A percentile compares a stretch with the other conserved stretches of the same genome.
Evolutionary conservation across 1,140 invertebrate genomes (phyloP).

Genomic region (Mamestra configurata): DNA sequence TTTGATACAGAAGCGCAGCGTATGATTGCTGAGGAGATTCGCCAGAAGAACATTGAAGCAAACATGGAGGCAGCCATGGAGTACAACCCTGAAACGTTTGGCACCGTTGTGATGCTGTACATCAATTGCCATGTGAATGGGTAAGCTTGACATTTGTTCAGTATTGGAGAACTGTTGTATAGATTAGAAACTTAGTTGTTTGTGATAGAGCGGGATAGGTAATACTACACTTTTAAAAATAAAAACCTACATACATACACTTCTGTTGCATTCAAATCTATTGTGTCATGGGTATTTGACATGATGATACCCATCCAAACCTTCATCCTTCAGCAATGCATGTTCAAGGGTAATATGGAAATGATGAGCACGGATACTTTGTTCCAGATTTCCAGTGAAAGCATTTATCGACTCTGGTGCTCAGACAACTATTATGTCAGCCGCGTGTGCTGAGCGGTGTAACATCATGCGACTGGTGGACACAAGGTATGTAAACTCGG

Average conservation of each 20-base stretch:
- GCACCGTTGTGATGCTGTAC: constrained; percentile 98
- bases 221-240: too few species aligned
- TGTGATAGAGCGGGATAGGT: too few species aligned
- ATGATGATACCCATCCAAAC: too few species aligned
- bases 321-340: neutral
- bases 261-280: too few species aligned
- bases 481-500: constrained; percentile 85
- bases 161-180: neutral
- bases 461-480: constrained; percentile 99
- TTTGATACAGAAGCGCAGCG: constrained; percentile 98
- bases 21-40: constrained; percentile 98
- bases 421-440: constrained; percentile 98
- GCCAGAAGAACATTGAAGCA: constrained; percentile 98
- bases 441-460: constrained; percentile 96
- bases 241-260: too few species aligned
- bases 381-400: constrained; percentile 93
- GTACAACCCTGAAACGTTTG: constrained; percentile 99
- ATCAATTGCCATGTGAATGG: constrained; percentile 99
- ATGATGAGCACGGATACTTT: neutral
- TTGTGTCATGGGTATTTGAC: too few species aligned
- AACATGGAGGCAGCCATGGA: constrained; percentile 99
- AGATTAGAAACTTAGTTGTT: too few species aligned
- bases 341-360: neutral
- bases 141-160: constrained; percentile 57
- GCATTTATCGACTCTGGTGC: constrained; percentile 99